Percentiles rank a stretch among this genome's conserved stretches.
Conservation (phyloP, 1,140 invertebrate genomes). For the Augochlora pura region DNA sequence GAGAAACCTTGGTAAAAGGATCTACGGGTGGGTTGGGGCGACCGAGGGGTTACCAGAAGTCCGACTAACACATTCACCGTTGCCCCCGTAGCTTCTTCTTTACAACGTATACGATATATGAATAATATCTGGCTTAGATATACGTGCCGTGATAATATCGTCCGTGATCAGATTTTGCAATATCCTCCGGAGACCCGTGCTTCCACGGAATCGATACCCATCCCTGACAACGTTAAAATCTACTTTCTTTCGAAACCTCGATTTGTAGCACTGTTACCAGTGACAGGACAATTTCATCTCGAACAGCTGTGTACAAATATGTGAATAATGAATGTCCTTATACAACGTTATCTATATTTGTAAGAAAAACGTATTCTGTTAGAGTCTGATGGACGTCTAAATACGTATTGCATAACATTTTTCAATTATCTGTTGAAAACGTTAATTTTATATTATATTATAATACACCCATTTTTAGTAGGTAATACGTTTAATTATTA, state of each 20-base stretch:
- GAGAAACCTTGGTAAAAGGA: conserved; percentile 64
- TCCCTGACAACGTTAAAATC: conserved; percentile 57
- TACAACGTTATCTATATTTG: no score
- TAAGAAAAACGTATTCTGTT: no score
- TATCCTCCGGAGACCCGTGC: conserved; percentile 51
- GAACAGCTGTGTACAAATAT: not conserved
- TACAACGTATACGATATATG: conserved; percentile 51
- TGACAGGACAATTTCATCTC: conserved; percentile 12
- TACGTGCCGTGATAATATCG: conserved; percentile 60
- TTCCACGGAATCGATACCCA: conserved; percentile 55
- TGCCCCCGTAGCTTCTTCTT: conserved; percentile 51
- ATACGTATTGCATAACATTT: no score
- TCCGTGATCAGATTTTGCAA: conserved; percentile 59
- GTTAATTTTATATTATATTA: no score
- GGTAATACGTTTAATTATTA: no score
- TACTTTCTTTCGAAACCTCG: conserved; percentile 47
- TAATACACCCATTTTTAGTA: no score
- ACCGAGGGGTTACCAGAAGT: conserved; percentile 71
- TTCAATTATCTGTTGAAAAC: no score
- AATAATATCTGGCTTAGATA: conserved; percentile 58
- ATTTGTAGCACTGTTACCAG: conserved; percentile 20
- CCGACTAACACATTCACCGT: conserved; percentile 65
- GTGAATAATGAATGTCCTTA: no score
- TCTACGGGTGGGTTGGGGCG: conserved; percentile 69
- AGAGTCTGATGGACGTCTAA: no score